These are phyloP conservation scores for Hoplodrina blanda DNA, from an alignment of 2,888 invertebrate genomes.

Conservation along the genomic window DNA sequence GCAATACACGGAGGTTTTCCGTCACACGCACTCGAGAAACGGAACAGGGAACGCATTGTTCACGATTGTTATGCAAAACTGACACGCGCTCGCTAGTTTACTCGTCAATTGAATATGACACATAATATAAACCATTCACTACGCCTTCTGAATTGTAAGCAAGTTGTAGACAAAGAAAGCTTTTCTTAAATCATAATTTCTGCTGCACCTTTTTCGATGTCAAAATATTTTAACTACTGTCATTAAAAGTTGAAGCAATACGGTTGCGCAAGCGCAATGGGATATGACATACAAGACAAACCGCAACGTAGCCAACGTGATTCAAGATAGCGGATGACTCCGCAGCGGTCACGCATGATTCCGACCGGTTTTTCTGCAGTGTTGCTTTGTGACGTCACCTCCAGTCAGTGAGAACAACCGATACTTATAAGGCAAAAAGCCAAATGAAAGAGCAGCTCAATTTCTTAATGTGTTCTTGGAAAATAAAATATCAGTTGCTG, in stretches of 20 bases:
- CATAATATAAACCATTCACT: conserved; percentile 71
- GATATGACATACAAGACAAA: conserved; percentile 68
- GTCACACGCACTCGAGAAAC: conserved; percentile 65
- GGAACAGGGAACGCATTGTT: conserved; percentile 73
- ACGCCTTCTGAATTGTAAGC: conserved; percentile 69
- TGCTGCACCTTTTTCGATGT: conserved; percentile 45
- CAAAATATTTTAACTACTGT: conserved; percentile 45
- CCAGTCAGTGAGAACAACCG: conserved; percentile 71
- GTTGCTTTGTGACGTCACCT: conserved; percentile 80
- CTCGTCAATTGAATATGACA: conserved; percentile 76
- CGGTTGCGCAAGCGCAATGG: conserved; percentile 53
- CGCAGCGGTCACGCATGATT: conserved; percentile 82
- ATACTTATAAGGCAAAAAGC: conserved; percentile 75
- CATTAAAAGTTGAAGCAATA: conserved; percentile 37
- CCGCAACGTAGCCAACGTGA: conserved; percentile 74
- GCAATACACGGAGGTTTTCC: conserved; percentile 61
- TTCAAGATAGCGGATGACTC: conserved; percentile 83
- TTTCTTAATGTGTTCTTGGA: conserved; percentile 66
- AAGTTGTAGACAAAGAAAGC: conserved; percentile 62
- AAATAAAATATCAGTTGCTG: conserved; percentile 49
- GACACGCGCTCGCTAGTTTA: conserved; percentile 76
- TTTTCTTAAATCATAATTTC: conserved; percentile 34
- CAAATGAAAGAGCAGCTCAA: conserved; percentile 63
- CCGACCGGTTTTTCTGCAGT: conserved; percentile 86
- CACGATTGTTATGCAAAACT: conserved; percentile 80